phyloP scores from a whole-genome alignment of 2,113 vertebrate species.

The Genyomyrus donnyi region DNA sequence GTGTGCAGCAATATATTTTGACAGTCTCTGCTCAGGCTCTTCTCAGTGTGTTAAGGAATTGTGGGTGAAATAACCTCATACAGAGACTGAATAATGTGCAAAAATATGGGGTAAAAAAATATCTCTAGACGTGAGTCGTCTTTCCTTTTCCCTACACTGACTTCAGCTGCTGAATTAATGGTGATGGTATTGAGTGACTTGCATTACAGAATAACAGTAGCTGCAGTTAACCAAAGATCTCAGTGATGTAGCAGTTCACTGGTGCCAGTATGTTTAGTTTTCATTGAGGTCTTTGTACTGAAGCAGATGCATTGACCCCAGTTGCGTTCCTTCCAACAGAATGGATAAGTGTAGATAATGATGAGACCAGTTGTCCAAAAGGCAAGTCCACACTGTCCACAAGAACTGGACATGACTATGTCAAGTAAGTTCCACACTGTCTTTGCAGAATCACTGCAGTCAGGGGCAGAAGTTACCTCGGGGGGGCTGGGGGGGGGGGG shows the following conservation, averaged over 20 bases:
- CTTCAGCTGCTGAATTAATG: not conserved
- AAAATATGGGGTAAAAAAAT: not conserved
- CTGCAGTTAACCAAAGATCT: not conserved
- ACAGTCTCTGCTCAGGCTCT: not conserved
- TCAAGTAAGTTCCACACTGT: conserved; percentile 58
- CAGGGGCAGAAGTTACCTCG: not conserved
- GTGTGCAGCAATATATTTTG: not conserved
- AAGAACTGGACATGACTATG: conserved; percentile 68
- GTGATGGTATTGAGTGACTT: not conserved
- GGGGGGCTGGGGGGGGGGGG: not conserved
- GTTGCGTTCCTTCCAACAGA: conserved; percentile 53
- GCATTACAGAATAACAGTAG: not conserved
- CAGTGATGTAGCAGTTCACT: not conserved
- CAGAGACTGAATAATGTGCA: not conserved
- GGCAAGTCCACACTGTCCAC: conserved; percentile 61
- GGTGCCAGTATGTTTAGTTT: not conserved
- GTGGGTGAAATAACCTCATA: not conserved
- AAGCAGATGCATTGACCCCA: not conserved
- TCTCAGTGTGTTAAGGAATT: not conserved
- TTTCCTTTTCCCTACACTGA: not conserved
- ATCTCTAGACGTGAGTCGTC: not conserved
- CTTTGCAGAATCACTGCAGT: not conserved
- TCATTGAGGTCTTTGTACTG: not conserved
- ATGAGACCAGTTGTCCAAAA: conserved; percentile 75
- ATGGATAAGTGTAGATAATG: conserved; percentile 94